phyloP scores from a whole-genome alignment of 1,140 invertebrate genomes.

The Bombus vancouverensis region DNA sequence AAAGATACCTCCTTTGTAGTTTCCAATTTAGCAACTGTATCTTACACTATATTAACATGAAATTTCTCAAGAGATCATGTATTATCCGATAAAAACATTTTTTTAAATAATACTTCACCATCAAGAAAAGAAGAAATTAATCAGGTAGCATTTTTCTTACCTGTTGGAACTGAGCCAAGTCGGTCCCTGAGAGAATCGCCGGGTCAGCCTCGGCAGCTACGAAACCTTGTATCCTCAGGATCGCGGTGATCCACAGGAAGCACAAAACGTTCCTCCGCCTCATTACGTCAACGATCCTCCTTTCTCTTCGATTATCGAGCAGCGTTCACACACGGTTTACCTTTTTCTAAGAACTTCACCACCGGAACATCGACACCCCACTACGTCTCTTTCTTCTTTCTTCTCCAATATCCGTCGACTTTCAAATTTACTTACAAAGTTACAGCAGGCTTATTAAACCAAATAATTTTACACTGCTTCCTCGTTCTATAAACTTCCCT shows the following conservation, averaged over 20 bases:
- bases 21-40: background rate
- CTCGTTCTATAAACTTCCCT: background rate
- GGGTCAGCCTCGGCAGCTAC: conserved; percentile 62
- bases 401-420: background rate
- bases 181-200: conserved; percentile 46
- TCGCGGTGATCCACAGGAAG: conserved; percentile 50
- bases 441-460: background rate
- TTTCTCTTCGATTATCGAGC: conserved; percentile 25
- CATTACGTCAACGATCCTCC: conserved; percentile 50
- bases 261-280: conserved; percentile 53
- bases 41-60: background rate
- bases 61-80: background rate
- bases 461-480: background rate
- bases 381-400: background rate
- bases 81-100: background rate
- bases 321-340: conserved; percentile 33
- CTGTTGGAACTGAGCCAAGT: conserved; percentile 60
- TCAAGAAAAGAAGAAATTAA: background rate
- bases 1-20: background rate
- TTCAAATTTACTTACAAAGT: conserved; percentile 8
- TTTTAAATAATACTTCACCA: background rate
- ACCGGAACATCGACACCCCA: conserved; percentile 47
- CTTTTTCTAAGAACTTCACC: conserved; percentile 51
- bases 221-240: conserved; percentile 37
- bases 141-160: conserved; percentile 36